Percentiles rank a stretch among this genome's conserved stretches.
phyloP scores from a whole-genome alignment of 1,140 invertebrate genomes.

The Cyrtorhinus lividipennis region DNA sequence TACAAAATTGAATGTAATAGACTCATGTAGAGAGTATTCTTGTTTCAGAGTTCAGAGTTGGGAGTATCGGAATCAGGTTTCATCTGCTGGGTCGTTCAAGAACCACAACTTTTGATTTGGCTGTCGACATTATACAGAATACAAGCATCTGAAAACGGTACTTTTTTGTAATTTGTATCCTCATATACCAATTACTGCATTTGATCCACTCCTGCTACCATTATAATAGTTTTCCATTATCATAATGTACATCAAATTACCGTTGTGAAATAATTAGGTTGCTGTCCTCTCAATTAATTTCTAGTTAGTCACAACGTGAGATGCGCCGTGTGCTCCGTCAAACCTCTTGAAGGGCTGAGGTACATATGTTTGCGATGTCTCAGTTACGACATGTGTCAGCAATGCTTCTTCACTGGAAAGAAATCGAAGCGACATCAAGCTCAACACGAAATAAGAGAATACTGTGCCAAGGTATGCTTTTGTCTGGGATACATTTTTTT shows the following conservation, averaged over 20 bases:
- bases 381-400: conserved; percentile 63
- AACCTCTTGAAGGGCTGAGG: conserved; percentile 38
- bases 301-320: conserved; percentile 39
- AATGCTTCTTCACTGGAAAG: conserved; percentile 61
- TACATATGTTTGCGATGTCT: conserved; percentile 63
- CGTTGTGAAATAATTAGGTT: too few species aligned
- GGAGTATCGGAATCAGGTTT: conserved; percentile 41
- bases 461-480: conserved; percentile 34
- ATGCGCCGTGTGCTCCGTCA: conserved; percentile 39
- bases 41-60: conserved; percentile 23
- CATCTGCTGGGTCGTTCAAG: conserved; percentile 39
- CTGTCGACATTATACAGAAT: conserved; percentile 43
- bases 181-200: too few species aligned
- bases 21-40: too few species aligned
- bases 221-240: too few species aligned
- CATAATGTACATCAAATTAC: too few species aligned
- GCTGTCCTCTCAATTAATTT: too few species aligned
- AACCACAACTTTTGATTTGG: conserved; percentile 43
- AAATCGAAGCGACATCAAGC: conserved; percentile 55
- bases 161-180: conserved; percentile 18
- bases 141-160: conserved; percentile 38
- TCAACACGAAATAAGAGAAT: conserved; percentile 62
- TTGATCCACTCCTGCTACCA: too few species aligned
- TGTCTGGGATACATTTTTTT: conserved; percentile 10
- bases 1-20: background rate